These are phyloP conservation scores for Phanerotoma sp. DNA, from an alignment of 2,888 invertebrate species.

Conservation along the genomic window DNA sequence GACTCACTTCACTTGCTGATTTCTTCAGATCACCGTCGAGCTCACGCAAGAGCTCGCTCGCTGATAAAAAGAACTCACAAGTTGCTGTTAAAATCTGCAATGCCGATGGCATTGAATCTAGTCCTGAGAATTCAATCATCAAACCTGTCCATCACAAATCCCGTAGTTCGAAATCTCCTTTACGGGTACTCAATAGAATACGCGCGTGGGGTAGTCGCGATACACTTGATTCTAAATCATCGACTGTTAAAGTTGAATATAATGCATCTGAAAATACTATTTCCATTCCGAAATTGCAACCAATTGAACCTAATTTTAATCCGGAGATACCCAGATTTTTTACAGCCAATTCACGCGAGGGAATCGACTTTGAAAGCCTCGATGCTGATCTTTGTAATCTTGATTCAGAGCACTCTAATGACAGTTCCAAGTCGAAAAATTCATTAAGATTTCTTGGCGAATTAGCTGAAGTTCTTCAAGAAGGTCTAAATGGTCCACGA, in stretches of 20 bases:
- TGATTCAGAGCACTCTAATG: constrained; percentile 49
- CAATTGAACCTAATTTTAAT: constrained; percentile 9
- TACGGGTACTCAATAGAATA: constrained; percentile 51
- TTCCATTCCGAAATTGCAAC: constrained; percentile 41
- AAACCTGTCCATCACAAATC: constrained; percentile 46
- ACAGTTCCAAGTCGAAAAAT: constrained; percentile 45
- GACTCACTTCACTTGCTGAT: constrained; percentile 50
- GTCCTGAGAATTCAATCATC: constrained; percentile 50
- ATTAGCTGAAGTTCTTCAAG: no score
- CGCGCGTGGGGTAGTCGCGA: constrained; percentile 53
- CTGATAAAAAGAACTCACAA: constrained; percentile 47
- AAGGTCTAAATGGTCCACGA: constrained; percentile 39
- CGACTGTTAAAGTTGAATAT: constrained; percentile 45
- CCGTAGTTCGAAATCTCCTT: constrained; percentile 51
- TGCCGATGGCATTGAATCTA: constrained; percentile 48
- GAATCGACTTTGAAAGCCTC: constrained; percentile 54
- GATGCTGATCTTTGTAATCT: constrained; percentile 50
- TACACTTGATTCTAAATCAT: constrained; percentile 41
- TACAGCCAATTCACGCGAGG: constrained; percentile 52
- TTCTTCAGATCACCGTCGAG: constrained; percentile 55
- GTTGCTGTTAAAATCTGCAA: constrained; percentile 47
- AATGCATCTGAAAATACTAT: constrained; percentile 45
- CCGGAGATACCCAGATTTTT: constrained; percentile 44
- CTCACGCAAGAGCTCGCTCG: constrained; percentile 52
- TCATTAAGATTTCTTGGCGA: constrained; percentile 43